Evolutionary conservation across 2,888 invertebrate genomes (phyloP).

Genomic region (Lithophane ornitopus): DNA sequence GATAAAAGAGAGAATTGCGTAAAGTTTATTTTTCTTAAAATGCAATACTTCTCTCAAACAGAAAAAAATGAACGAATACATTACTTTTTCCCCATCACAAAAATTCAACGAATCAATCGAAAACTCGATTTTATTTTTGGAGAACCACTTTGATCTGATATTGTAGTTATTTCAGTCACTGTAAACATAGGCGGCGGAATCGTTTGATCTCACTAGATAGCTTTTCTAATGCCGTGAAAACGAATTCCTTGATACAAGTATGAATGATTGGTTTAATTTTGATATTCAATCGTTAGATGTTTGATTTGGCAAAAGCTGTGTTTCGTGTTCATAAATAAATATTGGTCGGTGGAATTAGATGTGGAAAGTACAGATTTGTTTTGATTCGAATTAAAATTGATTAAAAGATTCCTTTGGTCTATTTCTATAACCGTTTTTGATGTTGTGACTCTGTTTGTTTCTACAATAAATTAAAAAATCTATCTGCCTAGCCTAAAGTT

Average conservation of each 20-base stretch:
- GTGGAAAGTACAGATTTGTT: not conserved
- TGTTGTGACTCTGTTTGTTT: not conserved
- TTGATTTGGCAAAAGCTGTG: constrained; percentile 46
- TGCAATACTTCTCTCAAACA: not conserved
- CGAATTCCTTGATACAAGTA: constrained; percentile 25
- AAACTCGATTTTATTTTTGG: constrained; percentile 21
- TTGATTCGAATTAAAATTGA: constrained; percentile 15
- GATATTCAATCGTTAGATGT: constrained; percentile 22
- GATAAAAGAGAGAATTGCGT: too few relatives aligned
- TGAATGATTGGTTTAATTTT: constrained; percentile 35
- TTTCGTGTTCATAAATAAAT: constrained; percentile 52
- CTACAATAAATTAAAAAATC: not conserved
- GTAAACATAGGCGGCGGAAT: constrained; percentile 19
- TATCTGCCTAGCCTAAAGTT: too few relatives aligned
- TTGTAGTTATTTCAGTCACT: constrained; percentile 30
- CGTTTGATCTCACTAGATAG: constrained; percentile 56
- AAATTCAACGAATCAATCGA: constrained; percentile 30
- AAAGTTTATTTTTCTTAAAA: constrained; percentile 5
- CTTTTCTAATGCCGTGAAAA: constrained; percentile 40
- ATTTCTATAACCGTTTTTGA: constrained; percentile 13
- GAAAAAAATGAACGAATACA: not conserved
- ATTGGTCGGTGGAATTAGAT: constrained; percentile 17
- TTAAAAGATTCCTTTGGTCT: constrained; percentile 3
- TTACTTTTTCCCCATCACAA: constrained; percentile 4
- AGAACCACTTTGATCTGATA: constrained; percentile 44